Percentiles rank a stretch among this genome's conserved stretches.
phyloP scores from a whole-genome alignment of 2,888 invertebrate genomes.

The Pyrrhosoma nymphula region DNA sequence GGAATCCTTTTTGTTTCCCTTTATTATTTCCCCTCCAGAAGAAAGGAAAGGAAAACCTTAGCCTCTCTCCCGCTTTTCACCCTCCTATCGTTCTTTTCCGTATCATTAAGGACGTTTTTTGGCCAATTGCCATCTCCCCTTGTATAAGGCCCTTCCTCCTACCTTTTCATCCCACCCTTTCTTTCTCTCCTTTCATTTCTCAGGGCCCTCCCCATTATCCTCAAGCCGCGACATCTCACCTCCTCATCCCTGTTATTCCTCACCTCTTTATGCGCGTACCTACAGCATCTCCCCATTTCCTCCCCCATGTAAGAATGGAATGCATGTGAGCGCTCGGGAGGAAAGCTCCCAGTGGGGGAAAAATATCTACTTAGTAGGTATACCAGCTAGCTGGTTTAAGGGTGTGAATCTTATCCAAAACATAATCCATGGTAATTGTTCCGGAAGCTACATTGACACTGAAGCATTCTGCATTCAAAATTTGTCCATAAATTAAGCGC shows the following conservation, averaged over 20 bases:
- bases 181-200: neutral
- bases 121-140: neutral
- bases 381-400: no score
- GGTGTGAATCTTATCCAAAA: no score
- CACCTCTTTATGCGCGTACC: neutral
- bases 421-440: no score
- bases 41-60: neutral
- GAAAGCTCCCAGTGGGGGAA: no score
- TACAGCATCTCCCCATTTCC: no score
- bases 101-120: constrained; percentile 40
- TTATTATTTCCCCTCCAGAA: neutral
- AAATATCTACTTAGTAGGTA: no score
- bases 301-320: no score
- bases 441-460: no score
- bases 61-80: neutral
- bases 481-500: no score
- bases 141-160: neutral
- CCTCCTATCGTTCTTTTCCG: neutral
- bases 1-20: constrained; percentile 24
- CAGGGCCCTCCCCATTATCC: neutral
- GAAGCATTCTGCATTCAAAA: no score
- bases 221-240: neutral
- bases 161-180: neutral
- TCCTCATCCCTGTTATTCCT: neutral
- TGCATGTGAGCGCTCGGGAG: no score